These are phyloP conservation scores for Heterodera filipjevi DNA, from an alignment of 2,888 invertebrate species.

Conservation along the genomic window DNA sequence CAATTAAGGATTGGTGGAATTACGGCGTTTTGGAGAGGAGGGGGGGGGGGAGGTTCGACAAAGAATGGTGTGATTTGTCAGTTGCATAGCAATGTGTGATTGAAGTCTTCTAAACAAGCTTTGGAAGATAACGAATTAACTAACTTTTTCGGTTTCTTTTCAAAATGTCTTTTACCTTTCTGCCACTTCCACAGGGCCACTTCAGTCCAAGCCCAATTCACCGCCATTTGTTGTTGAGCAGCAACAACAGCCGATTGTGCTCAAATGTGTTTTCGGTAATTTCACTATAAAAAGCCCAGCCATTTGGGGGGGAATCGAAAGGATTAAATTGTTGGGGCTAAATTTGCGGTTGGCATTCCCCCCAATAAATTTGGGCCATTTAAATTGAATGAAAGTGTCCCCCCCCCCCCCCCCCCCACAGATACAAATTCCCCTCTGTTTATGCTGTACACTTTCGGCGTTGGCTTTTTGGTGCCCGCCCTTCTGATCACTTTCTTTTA, in stretches of 20 bases:
- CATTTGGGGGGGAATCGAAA: neutral
- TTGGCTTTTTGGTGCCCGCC: conserved; percentile 61
- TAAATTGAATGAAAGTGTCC: no score
- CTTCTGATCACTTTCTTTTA: conserved; percentile 62
- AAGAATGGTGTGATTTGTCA: no score
- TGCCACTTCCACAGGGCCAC: neutral
- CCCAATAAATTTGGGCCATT: no score
- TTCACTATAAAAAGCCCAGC: neutral
- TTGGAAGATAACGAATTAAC: no score
- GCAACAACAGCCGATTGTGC: conserved; percentile 27
- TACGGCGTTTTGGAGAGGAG: no score
- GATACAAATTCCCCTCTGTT: conserved; percentile 53
- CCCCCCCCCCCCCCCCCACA: neutral
- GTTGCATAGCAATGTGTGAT: no score
- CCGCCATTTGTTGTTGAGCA: neutral
- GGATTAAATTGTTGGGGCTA: neutral
- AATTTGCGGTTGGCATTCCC: no score
- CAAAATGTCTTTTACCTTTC: neutral
- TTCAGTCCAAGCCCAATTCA: neutral
- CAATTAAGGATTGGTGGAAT: no score
- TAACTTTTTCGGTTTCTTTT: neutral
- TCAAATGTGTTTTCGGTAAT: conserved; percentile 58
- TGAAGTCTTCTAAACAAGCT: no score
- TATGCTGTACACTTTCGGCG: conserved; percentile 60
- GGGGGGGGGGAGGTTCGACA: no score